Evolutionary conservation across 2,888 invertebrate species (phyloP).

Genomic region (Neoitamus cyanurus): DNA sequence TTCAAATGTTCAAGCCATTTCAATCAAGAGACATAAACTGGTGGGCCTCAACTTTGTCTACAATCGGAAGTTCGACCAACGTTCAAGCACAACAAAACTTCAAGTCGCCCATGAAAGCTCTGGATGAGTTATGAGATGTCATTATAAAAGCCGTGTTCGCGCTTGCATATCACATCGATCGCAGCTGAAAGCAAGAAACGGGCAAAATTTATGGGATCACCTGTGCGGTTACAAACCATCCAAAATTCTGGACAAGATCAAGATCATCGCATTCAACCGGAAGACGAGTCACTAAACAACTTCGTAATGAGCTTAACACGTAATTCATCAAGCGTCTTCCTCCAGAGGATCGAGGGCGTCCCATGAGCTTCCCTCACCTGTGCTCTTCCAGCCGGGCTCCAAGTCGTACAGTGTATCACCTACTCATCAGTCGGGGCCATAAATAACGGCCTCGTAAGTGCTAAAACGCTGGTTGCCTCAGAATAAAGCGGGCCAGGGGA

Average conservation of each 20-base stretch:
- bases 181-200: background rate
- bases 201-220: constrained; percentile 24
- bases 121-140: background rate
- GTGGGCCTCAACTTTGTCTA: too few species aligned
- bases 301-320: constrained; percentile 33
- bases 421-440: constrained; percentile 20
- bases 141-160: constrained; percentile 14
- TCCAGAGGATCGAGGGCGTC: background rate
- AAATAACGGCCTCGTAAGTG: constrained; percentile 47
- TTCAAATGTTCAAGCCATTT: too few species aligned
- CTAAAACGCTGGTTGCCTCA: constrained; percentile 22
- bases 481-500: constrained; percentile 19
- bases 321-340: constrained; percentile 24
- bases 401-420: constrained; percentile 9
- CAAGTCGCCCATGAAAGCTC: too few species aligned
- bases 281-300: constrained; percentile 24
- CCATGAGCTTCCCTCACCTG: background rate
- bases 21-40: too few species aligned
- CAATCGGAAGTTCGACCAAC: too few species aligned
- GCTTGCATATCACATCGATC: constrained; percentile 11
- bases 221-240: constrained; percentile 4
- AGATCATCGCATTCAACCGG: background rate
- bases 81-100: too few species aligned
- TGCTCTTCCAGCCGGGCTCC: background rate
- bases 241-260: constrained; percentile 11